These are phyloP conservation scores for Myiozetetes cayanensis DNA, from an alignment of 2,113 vertebrate genomes.

Conservation along the genomic window DNA sequence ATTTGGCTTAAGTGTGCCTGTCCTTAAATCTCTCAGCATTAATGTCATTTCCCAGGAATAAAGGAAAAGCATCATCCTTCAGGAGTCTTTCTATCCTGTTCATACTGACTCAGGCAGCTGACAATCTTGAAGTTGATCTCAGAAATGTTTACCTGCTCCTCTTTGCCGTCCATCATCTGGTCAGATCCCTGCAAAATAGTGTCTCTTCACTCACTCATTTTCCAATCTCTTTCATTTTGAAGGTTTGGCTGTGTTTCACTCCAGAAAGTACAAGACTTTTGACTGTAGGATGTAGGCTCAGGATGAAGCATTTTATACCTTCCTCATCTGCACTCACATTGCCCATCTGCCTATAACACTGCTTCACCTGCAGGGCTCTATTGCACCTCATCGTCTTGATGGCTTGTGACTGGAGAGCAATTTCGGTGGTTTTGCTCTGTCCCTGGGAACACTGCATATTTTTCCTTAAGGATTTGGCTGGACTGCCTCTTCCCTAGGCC, in stretches of 20 bases:
- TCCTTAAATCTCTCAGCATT: neutral
- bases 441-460: neutral
- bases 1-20: neutral
- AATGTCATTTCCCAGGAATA: neutral
- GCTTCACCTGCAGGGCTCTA: neutral
- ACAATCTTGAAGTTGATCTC: neutral
- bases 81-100: neutral
- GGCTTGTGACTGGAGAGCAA: neutral
- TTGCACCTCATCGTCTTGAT: rapidly evolving
- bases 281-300: neutral
- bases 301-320: neutral
- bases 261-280: neutral
- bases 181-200: neutral
- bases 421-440: neutral
- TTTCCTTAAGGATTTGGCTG: slow-evolving; percentile 1
- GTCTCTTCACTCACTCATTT: neutral
- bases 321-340: neutral
- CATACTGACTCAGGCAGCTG: neutral
- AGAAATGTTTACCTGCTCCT: neutral
- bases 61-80: neutral
- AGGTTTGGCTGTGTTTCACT: neutral
- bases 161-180: neutral
- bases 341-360: neutral
- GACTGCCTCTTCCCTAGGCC: neutral
- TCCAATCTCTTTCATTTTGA: neutral